Evolutionary conservation across 1,140 invertebrate genomes (phyloP), one percentile per base, ranked within the genome.

Genomic region (Euwallacea fornicatus): DNA sequence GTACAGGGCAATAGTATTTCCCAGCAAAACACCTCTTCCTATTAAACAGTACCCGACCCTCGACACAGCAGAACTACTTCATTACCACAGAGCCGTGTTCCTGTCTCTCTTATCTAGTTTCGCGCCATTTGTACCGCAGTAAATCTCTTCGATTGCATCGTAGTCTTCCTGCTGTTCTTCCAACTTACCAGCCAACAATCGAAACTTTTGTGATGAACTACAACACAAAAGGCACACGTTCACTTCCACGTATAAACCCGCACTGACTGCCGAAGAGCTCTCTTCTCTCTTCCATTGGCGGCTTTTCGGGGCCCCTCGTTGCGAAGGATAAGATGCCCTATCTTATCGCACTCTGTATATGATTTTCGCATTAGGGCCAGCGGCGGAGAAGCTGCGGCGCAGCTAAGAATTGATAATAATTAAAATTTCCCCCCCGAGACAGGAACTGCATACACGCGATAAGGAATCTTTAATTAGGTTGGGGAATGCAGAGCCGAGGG

Each of bases 381-480:
- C 43, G 42, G 59, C 42, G 59, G 7, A 50, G 46, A 50, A 50
- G 9, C 46, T 11, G 13, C 13, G 46, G 16, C 43, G 50, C 46
- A 15, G 63, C 44, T 65, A 65, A 65, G 63, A 65, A 65, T 33
- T 54, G 54, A 56, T 42, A 66, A 66, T 68, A 68, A 68, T 68
- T 68, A 68, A 68, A 68, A 68, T 68, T 66, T 68, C 66, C 56
- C 66, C 65, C 66, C 66, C 13, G 43, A 68, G 66, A 60, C 66
- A 68, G 66, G 66, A 68, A 68, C 66, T 68, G 56, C 66, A 68
- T 68, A 50, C 54, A 65, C 15, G 63, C 66, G 66, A 68, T 68
- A 68, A 68, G 42, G 55, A 68, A 68, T 68, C 66, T 68, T 59
- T 68, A 68, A 68, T 68, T 68, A 68, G 66, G 66, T 46, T 68